Evolutionary conservation across 2,797 vertebrate species (phyloP).

Genomic region (Brotula barbata): DNA sequence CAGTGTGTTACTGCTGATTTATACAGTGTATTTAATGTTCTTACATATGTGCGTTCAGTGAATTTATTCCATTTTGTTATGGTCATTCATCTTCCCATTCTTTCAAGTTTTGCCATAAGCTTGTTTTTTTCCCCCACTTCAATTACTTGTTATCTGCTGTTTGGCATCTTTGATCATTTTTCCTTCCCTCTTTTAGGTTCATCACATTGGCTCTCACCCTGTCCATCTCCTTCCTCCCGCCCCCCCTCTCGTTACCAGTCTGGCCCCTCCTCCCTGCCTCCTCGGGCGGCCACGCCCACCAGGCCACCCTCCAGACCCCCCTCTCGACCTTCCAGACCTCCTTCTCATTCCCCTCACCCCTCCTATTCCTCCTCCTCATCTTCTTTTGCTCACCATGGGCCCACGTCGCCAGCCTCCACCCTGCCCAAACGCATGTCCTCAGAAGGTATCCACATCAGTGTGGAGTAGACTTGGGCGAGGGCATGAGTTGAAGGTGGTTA

Average conservation of each 20-base stretch:
- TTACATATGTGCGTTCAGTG: not conserved
- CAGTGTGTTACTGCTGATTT: constrained; percentile 9
- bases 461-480: constrained; percentile 74
- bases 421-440: constrained; percentile 99
- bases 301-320: constrained; percentile 99
- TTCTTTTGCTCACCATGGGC: constrained; percentile 98
- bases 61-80: constrained; percentile 46
- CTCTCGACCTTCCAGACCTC: constrained; percentile 97
- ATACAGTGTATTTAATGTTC: constrained; percentile 5
- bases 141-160: constrained; percentile 83
- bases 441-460: constrained; percentile 90
- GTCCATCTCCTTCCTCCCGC: constrained; percentile 99
- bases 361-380: constrained; percentile 94
- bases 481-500: constrained; percentile 60
- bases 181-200: constrained; percentile 83
- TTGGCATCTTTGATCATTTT: constrained; percentile 91
- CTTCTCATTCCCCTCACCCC: constrained; percentile 98
- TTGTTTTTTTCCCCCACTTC: constrained; percentile 73
- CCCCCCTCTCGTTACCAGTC: constrained; percentile 99
- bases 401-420: constrained; percentile 93
- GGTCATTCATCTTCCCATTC: constrained; percentile 41
- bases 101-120: constrained; percentile 61
- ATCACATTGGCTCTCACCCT: constrained; percentile 98
- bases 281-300: constrained; percentile 98
- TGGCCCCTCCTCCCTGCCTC: constrained; percentile 97